Evolutionary conservation across 2,113 vertebrate genomes (phyloP).

Genomic region (Heterotilapia buettikoferi): DNA sequence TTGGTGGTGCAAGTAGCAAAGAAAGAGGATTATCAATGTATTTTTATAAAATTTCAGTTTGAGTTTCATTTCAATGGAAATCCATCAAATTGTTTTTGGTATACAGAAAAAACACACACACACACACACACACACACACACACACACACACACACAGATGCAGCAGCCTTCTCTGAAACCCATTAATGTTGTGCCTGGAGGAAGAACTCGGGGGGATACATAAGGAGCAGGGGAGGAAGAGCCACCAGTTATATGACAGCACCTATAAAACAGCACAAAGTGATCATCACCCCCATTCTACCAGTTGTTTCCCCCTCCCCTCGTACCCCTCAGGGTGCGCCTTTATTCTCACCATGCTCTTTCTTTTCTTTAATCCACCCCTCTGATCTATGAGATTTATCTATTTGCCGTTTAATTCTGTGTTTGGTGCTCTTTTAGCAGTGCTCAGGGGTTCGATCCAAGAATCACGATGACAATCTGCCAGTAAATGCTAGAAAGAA

Average conservation of each 20-base stretch:
- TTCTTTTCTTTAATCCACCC: neutral
- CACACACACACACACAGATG: neutral
- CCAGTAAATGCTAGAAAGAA: rapidly evolving
- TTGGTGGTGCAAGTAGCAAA: neutral
- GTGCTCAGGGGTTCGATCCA: neutral
- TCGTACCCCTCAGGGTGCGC: neutral
- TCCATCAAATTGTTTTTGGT: neutral
- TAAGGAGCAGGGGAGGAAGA: neutral
- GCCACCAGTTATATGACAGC: neutral
- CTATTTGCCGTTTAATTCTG: neutral
- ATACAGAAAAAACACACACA: neutral
- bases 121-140: too few relatives aligned
- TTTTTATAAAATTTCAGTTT: neutral
- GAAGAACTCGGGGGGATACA: neutral
- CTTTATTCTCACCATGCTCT: neutral
- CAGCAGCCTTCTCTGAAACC: neutral
- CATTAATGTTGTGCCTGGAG: neutral
- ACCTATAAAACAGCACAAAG: conserved; percentile 23
- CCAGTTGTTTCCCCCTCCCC: neutral
- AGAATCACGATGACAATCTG: neutral
- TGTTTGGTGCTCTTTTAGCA: neutral
- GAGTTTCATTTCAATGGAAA: neutral
- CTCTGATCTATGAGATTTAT: conserved; percentile 19
- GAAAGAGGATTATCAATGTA: neutral
- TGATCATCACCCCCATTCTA: neutral